A percentile compares a stretch with the other conserved stretches of the same genome.
These are phyloP conservation scores for Erpobdella octoculata DNA, from an alignment of 2,888 invertebrate species.

Conservation along the genomic window DNA sequence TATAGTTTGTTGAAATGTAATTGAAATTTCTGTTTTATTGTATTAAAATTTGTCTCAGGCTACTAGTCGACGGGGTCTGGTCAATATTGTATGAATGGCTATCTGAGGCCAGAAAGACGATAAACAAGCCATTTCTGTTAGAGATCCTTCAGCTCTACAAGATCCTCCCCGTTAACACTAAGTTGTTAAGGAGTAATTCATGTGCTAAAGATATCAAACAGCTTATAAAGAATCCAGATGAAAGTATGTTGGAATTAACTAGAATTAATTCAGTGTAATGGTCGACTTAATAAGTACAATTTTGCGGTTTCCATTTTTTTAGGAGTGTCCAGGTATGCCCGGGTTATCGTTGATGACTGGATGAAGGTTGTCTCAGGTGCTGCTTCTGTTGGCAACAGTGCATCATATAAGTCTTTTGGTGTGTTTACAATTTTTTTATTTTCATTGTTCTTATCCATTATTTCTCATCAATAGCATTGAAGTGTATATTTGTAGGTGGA, in stretches of 20 bases:
- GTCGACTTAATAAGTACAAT: not conserved
- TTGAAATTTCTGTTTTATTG: not conserved
- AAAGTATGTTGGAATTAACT: not conserved
- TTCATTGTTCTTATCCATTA: too few species aligned
- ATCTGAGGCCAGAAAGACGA: constrained; percentile 16
- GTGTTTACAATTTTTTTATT: too few species aligned
- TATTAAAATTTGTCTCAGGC: not conserved
- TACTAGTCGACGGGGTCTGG: not conserved
- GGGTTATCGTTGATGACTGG: constrained; percentile 24
- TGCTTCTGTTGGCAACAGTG: too few species aligned
- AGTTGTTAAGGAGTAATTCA: constrained; percentile 8
- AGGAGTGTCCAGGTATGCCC: constrained; percentile 22
- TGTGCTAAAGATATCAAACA: constrained; percentile 27
- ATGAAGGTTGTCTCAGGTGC: constrained; percentile 5
- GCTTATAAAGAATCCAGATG: constrained; percentile 21
- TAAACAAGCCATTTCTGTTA: constrained; percentile 23
- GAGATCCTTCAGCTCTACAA: constrained; percentile 22
- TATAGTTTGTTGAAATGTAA: not conserved
- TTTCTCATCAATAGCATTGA: too few species aligned
- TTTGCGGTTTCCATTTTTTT: not conserved
- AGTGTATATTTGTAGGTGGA: too few species aligned
- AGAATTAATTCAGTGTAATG: too few species aligned
- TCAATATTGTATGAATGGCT: constrained; percentile 11
- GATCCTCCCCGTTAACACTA: constrained; percentile 18
- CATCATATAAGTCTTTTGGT: too few species aligned